Conservation (phyloP, 2,888 invertebrate genomes). For the Eupithecia abbreviata region DNA sequence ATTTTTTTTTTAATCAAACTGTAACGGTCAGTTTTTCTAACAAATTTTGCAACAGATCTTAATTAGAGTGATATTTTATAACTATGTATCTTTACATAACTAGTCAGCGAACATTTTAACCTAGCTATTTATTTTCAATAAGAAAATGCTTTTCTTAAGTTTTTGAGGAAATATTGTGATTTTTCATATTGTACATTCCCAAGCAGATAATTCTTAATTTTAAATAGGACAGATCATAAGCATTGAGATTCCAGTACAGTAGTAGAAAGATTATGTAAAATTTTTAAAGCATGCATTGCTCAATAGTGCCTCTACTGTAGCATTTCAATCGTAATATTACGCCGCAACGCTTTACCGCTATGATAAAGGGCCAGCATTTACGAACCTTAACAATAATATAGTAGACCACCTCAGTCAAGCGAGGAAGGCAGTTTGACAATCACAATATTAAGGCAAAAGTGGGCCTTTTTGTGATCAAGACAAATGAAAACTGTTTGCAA, state of each 20-base stretch:
- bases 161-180: slow-evolving; percentile 27
- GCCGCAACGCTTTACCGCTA: slow-evolving; percentile 27
- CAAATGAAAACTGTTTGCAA: slow-evolving; percentile 51
- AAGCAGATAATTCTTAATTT: slow-evolving; percentile 37
- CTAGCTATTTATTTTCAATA: slow-evolving; percentile 59
- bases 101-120: slow-evolving; percentile 72
- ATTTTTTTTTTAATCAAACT: slow-evolving; percentile 38
- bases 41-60: slow-evolving; percentile 72
- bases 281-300: slow-evolving; percentile 19
- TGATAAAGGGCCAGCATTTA: slow-evolving; percentile 28
- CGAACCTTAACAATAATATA: slow-evolving; percentile 29
- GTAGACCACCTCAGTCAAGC: slow-evolving; percentile 20
- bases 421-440: slow-evolving; percentile 25
- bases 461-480: slow-evolving; percentile 23
- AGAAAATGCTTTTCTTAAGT: slow-evolving; percentile 37
- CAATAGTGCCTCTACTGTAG: slow-evolving; percentile 29
- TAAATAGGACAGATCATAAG: slow-evolving; percentile 47
- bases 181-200: slow-evolving; percentile 44
- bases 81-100: slow-evolving; percentile 58
- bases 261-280: slow-evolving; percentile 31
- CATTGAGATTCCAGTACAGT: slow-evolving; percentile 56
- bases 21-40: slow-evolving; percentile 41
- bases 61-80: slow-evolving; percentile 70
- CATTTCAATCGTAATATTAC: slow-evolving; percentile 31
- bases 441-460: slow-evolving; percentile 30